Percentiles rank a stretch among this genome's conserved stretches.
Evolutionary conservation across 2,113 vertebrate genomes (phyloP).

Genomic region (Camelus dromedarius): DNA sequence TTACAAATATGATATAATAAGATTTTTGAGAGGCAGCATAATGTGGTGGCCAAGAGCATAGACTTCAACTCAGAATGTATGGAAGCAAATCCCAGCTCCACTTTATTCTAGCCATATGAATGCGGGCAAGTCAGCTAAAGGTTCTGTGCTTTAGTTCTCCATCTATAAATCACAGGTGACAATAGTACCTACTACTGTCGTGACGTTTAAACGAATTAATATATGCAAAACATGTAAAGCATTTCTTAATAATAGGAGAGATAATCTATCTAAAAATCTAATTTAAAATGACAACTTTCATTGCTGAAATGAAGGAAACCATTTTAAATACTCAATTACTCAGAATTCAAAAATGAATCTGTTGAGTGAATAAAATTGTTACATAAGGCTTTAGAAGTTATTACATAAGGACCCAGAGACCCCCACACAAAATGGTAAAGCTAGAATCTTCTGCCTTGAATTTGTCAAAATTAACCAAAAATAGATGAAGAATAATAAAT

Average conservation of each 20-base stretch:
- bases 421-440: constrained; percentile 29
- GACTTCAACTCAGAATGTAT: not conserved
- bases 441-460: constrained; percentile 48
- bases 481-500: constrained; percentile 75
- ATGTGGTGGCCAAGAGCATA: not conserved
- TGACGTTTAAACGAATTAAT: not conserved
- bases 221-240: not conserved
- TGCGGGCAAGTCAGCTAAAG: not conserved
- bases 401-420: constrained; percentile 67
- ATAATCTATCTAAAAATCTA: not conserved
- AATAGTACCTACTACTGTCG: not conserved
- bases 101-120: not conserved
- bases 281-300: constrained; percentile 16
- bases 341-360: constrained; percentile 48
- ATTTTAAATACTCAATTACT: constrained; percentile 51
- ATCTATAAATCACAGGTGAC: not conserved
- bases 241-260: not conserved
- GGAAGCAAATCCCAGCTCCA: not conserved
- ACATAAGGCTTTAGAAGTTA: constrained; percentile 14
- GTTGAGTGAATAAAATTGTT: constrained; percentile 48
- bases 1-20: not conserved
- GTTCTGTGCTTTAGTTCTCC: not conserved
- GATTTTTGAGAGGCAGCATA: not conserved
- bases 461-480: constrained; percentile 74
- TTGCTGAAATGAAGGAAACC: not conserved